A percentile compares a stretch with the other conserved stretches of the same genome.
These are phyloP conservation scores for Alloscopus bannaensis DNA, from an alignment of 2,888 invertebrate genomes.

Conservation along the genomic window DNA sequence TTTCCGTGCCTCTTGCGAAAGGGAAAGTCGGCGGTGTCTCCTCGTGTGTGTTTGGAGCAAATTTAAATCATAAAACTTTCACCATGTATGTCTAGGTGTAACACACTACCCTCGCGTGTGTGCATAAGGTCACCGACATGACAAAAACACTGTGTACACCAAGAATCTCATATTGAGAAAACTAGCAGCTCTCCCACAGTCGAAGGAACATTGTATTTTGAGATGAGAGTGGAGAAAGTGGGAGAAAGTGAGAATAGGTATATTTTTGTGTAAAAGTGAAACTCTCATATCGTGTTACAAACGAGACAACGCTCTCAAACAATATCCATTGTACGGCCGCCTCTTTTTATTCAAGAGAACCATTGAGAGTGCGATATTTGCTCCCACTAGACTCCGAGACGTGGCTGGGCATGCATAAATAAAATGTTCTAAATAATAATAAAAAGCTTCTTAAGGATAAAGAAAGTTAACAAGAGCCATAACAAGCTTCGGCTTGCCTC, in stretches of 20 bases:
- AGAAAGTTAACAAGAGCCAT: conserved; percentile 61
- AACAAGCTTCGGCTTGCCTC: conserved; percentile 12
- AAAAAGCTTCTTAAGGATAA: conserved; percentile 19
- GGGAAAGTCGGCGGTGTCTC: neutral
- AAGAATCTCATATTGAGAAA: neutral
- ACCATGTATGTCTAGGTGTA: too few relatives aligned
- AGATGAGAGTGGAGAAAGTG: too few relatives aligned
- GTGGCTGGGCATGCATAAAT: conserved; percentile 35
- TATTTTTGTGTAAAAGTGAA: too few relatives aligned
- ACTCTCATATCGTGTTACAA: too few relatives aligned
- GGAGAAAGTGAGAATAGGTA: too few relatives aligned
- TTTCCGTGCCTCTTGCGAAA: neutral
- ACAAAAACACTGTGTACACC: conserved; percentile 13
- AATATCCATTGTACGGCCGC: too few relatives aligned
- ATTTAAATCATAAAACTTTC: neutral
- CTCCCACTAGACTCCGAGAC: neutral
- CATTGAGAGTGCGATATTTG: conserved; percentile 20
- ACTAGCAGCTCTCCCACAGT: neutral
- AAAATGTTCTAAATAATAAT: conserved; percentile 44
- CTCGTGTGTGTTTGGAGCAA: conserved; percentile 2
- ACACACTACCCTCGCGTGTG: neutral
- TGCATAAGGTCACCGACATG: conserved; percentile 41
- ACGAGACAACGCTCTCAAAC: too few relatives aligned
- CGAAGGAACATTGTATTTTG: too few relatives aligned
- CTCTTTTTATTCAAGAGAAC: too few relatives aligned